Conservation (phyloP, 2,797 vertebrate genomes). For the Glyptemys insculpta region DNA sequence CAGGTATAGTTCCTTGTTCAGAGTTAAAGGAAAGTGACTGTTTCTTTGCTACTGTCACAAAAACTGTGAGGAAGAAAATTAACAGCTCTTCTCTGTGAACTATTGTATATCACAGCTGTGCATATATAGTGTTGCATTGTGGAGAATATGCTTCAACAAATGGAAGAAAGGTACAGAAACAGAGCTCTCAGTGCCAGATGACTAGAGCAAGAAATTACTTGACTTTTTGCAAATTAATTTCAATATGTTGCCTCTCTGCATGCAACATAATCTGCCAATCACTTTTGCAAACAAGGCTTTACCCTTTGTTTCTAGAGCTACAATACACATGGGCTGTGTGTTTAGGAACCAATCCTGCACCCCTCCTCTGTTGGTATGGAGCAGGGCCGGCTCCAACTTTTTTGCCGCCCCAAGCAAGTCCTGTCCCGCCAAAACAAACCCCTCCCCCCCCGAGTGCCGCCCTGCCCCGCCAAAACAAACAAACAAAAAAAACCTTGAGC, state of each 20-base stretch:
- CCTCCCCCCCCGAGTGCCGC: no score
- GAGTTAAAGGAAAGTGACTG: not conserved
- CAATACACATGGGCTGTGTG: accelerated
- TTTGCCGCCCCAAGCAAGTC: no score
- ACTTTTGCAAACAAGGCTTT: not conserved
- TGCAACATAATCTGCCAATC: not conserved
- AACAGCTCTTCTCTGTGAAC: not conserved
- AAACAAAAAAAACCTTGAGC: no score
- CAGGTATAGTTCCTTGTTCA: not conserved
- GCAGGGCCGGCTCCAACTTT: no score
- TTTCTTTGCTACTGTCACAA: not conserved
- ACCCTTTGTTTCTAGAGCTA: accelerated
- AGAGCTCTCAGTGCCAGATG: not conserved
- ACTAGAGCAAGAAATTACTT: not conserved
- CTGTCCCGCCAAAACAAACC: no score
- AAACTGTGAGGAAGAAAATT: not conserved
- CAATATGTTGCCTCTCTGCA: not conserved
- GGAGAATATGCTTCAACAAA: not conserved
- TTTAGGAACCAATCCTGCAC: not conserved
- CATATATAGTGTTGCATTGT: not conserved
- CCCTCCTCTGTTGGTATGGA: accelerated
- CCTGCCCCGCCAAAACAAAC: no score
- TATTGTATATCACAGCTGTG: not conserved
- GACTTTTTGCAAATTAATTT: not conserved
- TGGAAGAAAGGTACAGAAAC: not conserved